phyloP scores from a whole-genome alignment of 2,888 invertebrate genomes.

The Amphipoea oculea region DNA sequence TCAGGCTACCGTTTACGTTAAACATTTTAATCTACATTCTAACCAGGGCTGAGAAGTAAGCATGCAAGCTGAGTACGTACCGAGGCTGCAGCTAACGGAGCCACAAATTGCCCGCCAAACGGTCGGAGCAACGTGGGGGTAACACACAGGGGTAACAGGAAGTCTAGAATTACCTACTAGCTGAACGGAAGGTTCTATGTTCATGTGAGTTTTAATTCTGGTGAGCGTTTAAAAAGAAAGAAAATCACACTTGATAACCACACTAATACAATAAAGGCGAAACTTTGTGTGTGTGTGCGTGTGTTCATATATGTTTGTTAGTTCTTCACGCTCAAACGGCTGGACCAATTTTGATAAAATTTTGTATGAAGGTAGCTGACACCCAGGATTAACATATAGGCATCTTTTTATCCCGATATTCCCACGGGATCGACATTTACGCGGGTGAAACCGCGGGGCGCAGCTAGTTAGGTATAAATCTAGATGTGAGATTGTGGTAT shows the following conservation, averaged over 20 bases:
- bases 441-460: no score
- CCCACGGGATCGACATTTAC: no score
- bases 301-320: no score
- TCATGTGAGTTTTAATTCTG: slow-evolving; percentile 2
- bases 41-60: slow-evolving; percentile 45
- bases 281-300: no score
- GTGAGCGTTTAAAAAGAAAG: slow-evolving; percentile 1
- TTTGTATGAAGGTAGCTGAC: no score
- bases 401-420: no score
- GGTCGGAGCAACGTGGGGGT: slow-evolving; percentile 43
- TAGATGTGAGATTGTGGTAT: not conserved
- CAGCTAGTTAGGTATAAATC: not conserved
- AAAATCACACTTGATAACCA: no score
- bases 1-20: slow-evolving; percentile 22
- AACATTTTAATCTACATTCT: slow-evolving; percentile 53
- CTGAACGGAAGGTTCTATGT: slow-evolving; percentile 26
- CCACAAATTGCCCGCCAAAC: slow-evolving; percentile 62
- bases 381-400: no score
- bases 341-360: no score
- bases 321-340: no score
- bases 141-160: slow-evolving; percentile 37
- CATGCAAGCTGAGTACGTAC: slow-evolving; percentile 37
- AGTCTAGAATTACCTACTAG: slow-evolving; percentile 44
- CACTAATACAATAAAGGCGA: no score
- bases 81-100: slow-evolving; percentile 50